Evolutionary conservation across 2,797 vertebrate species (phyloP).

Genomic region (Cuniculus paca): DNA sequence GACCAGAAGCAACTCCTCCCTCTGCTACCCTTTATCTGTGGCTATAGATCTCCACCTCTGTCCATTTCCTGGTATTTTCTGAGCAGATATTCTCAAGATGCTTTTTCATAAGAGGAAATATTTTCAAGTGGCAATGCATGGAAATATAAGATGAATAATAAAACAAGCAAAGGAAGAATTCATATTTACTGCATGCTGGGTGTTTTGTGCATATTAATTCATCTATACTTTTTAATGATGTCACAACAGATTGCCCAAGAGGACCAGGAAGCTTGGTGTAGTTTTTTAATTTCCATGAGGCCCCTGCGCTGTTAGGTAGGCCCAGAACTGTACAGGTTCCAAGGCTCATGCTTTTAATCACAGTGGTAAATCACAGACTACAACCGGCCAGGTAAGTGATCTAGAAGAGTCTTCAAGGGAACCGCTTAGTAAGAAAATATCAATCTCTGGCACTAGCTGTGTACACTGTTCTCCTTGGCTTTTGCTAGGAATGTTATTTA

Average conservation of each 20-base stretch:
- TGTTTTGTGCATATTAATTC: conserved; percentile 21
- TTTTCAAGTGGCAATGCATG: neutral
- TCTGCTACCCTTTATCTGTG: neutral
- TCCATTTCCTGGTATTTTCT: neutral
- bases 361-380: conserved; percentile 24
- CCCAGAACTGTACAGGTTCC: neutral
- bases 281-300: conserved; percentile 40
- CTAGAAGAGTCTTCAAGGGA: neutral
- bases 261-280: neutral
- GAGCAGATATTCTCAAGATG: neutral
- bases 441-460: neutral
- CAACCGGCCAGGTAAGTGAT: neutral
- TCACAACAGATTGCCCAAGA: neutral
- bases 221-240: neutral
- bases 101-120: neutral
- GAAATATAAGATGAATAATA: conserved; percentile 25
- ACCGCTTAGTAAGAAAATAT: neutral
- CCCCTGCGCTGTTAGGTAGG: conserved; percentile 7
- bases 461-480: neutral
- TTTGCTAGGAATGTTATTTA: neutral
- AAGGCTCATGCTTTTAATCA: neutral
- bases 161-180: conserved; percentile 41
- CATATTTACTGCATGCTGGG: neutral
- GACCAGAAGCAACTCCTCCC: neutral
- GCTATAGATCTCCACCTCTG: neutral